phyloP scores from a whole-genome alignment of 2,888 invertebrate genomes.

The Drosophila paranaensis region DNA sequence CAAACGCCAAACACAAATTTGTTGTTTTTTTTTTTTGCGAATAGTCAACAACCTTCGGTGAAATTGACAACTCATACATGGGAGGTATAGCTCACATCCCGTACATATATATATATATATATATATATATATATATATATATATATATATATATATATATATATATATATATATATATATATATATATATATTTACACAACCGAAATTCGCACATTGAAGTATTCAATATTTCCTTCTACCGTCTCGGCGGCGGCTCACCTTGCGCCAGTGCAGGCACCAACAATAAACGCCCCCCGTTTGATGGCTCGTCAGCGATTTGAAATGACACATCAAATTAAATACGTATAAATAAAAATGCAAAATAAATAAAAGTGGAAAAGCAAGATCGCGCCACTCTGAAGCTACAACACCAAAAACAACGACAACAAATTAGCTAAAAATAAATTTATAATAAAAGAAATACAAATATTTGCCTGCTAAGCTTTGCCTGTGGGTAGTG shows the following conservation, averaged over 20 bases:
- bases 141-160: neutral
- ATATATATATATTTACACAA: neutral
- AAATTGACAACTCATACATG: slow-evolving; percentile 59
- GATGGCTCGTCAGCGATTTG: slow-evolving; percentile 51
- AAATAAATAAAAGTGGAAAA: slow-evolving; percentile 38
- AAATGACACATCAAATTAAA: slow-evolving; percentile 76
- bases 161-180: neutral
- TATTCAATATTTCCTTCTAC: slow-evolving; percentile 14
- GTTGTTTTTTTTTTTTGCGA: slow-evolving; percentile 14
- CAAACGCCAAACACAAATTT: slow-evolving; percentile 63
- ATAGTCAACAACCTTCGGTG: slow-evolving; percentile 60
- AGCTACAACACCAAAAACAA: slow-evolving; percentile 30
- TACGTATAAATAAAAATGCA: slow-evolving; percentile 59
- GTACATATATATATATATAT: neutral
- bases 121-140: neutral
- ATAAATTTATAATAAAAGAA: slow-evolving; percentile 35
- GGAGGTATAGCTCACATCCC: slow-evolving; percentile 7
- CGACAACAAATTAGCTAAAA: slow-evolving; percentile 52
- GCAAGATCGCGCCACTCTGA: slow-evolving; percentile 22
- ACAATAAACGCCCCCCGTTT: slow-evolving; percentile 59
- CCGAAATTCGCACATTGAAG: slow-evolving; percentile 15
- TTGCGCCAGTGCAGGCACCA: slow-evolving; percentile 66
- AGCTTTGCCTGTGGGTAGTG: slow-evolving; percentile 14
- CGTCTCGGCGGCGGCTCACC: slow-evolving; percentile 18
- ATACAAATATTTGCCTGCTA: slow-evolving; percentile 28